Base-by-base conservation (phyloP, 2,797 vertebrate species). In the Myripristis jacobus region DNA sequence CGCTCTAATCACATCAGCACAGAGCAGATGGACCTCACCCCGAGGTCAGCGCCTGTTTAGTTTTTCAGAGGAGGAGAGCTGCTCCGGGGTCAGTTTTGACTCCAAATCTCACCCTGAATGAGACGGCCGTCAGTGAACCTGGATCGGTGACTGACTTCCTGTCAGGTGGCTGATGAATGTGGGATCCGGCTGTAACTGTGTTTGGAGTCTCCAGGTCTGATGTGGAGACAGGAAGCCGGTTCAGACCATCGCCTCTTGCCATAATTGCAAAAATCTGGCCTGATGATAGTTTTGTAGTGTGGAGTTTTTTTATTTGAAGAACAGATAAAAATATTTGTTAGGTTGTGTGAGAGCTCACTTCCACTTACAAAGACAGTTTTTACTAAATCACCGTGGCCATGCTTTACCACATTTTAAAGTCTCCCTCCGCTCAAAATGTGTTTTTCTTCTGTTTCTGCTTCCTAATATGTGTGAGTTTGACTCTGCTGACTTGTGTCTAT, bases 151-250 rank as follows among this genome's bases (percentile, higher is more conserved):
- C 73, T n/a, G n/a, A n/a, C 58, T 59, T 61, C 68, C 60, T 76
- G 65, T 71, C 59, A 0, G 75, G 66, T 50, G 64, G 48, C 46
- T 59, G 57, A 34, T 74, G 69, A 72, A 70, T 66, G 65, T 77
- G 69, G 74, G 25, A 71, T 82, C 81, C 57, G 77, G 66, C 57
- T 46, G 63, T 76, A 86, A 90, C 80, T 75, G 65, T 75, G 66
- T 82, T 88, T 86, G 66, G 62, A 69, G 73, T 43, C 59, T 25
- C 77, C 80, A 84, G 82, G 71, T 69, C 79, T 87, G 63, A 46
- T 56, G 46, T 62, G 22, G 43, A 79, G 56, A 75, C 77, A 52
- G 66, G 63, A 72, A 44, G 52, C 62, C 53, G 31, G 3, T 75
- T 63, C 36, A 68, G 68, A 64, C 73, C 73, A 41, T 65, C 77